These are phyloP conservation scores for Calcarius lapponicus DNA, from an alignment of 2,797 vertebrate species.

Conservation along the genomic window DNA sequence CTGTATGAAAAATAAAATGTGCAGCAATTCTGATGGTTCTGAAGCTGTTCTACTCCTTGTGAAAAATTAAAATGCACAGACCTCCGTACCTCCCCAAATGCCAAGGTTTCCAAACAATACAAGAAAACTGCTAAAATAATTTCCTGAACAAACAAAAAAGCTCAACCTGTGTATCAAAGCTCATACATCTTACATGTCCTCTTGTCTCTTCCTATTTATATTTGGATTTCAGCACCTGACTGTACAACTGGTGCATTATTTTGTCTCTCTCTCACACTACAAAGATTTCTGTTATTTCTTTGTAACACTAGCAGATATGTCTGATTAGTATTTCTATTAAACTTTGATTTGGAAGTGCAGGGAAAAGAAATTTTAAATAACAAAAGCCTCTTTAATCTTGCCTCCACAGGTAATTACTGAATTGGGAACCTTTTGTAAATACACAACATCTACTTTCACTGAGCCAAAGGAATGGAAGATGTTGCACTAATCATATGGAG, in stretches of 20 bases:
- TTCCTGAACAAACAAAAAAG: conserved; percentile 30
- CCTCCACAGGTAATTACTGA: neutral
- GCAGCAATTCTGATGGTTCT: neutral
- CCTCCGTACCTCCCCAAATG: neutral
- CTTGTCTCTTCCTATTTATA: neutral
- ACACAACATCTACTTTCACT: neutral
- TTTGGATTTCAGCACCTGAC: conserved; percentile 25
- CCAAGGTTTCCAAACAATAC: neutral
- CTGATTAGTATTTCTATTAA: conserved; percentile 20
- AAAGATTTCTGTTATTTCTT: neutral
- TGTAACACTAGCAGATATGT: neutral
- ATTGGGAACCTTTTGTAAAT: neutral
- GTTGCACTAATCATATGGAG: neutral
- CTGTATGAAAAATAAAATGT: neutral
- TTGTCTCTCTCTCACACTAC: neutral
- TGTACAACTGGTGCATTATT: neutral
- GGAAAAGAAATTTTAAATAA: conserved; percentile 7
- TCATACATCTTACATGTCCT: conserved; percentile 11
- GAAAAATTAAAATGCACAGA: conserved; percentile 19
- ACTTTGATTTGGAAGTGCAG: neutral
- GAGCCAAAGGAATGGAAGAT: neutral
- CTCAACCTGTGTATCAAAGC: neutral
- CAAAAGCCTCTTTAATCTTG: conserved; percentile 16
- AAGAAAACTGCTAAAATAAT: conserved; percentile 20
- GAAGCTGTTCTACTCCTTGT: neutral